phyloP scores from a whole-genome alignment of 2,113 vertebrate genomes.

The Bambusicola thoracicus region DNA sequence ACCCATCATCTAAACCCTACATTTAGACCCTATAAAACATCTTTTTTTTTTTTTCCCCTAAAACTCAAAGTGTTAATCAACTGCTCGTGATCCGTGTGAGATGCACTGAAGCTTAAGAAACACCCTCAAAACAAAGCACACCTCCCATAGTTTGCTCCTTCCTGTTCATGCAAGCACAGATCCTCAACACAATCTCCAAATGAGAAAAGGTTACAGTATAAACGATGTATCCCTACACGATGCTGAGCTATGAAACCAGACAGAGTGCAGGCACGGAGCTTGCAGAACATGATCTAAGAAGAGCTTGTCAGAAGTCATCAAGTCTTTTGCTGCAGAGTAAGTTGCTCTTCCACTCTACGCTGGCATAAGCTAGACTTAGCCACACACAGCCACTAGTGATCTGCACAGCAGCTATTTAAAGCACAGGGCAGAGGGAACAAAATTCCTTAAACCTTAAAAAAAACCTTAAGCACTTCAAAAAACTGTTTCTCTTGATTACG shows the following conservation, averaged over 20 bases:
- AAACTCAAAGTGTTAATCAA: neutral
- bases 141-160: accelerated
- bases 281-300: neutral
- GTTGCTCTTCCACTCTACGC: neutral
- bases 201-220: accelerated
- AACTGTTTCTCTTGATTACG: neutral
- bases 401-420: too few relatives aligned
- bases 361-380: neutral
- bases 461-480: neutral
- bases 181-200: neutral
- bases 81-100: accelerated
- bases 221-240: neutral
- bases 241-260: neutral
- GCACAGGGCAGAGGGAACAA: neutral
- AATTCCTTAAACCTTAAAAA: neutral
- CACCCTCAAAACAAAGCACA: neutral
- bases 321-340: neutral
- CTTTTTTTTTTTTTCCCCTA: neutral
- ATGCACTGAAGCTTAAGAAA: accelerated
- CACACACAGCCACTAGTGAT: neutral
- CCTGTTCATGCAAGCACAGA: accelerated
- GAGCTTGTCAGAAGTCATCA: neutral
- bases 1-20: neutral
- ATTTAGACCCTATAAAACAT: neutral
- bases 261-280: neutral